phyloP scores from a whole-genome alignment of 2,113 vertebrate genomes.

The Chrysochloris asiatica region DNA sequence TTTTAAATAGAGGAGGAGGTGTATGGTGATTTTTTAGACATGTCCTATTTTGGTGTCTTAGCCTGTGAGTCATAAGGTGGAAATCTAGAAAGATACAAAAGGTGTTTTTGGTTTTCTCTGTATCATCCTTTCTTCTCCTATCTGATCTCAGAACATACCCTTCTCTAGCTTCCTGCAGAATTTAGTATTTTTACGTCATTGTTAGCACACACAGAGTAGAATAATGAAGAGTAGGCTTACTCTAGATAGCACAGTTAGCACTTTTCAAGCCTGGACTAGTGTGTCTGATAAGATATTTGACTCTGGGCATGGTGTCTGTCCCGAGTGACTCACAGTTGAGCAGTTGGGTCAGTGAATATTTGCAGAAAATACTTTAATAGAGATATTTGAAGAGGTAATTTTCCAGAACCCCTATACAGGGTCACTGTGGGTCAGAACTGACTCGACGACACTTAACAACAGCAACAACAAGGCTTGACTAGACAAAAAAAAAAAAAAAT shows the following conservation, averaged over 20 bases:
- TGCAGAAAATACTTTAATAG: too few relatives aligned
- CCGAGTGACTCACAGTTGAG: too few relatives aligned
- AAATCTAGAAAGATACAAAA: constrained; percentile 27
- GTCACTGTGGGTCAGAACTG: too few relatives aligned
- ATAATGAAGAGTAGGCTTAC: constrained; percentile 6
- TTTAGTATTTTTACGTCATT: background rate
- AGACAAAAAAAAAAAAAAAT: too few relatives aligned
- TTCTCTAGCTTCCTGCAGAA: too few relatives aligned
- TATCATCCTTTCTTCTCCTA: background rate
- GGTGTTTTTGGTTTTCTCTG: constrained; percentile 12
- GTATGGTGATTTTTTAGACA: background rate
- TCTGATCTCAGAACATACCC: background rate
- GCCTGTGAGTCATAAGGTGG: background rate
- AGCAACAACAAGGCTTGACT: too few relatives aligned
- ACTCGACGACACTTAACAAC: too few relatives aligned
- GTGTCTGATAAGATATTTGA: background rate
- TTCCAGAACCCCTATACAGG: too few relatives aligned
- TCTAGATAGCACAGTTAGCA: background rate
- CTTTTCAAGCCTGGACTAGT: background rate
- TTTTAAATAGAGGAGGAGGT: background rate
- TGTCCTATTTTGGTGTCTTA: constrained; percentile 17
- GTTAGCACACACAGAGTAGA: background rate
- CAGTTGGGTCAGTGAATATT: too few relatives aligned
- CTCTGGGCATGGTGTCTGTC: background rate
- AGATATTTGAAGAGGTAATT: too few relatives aligned